A percentile compares a stretch with the other conserved stretches of the same genome.
These are phyloP conservation scores for Spinus pinus DNA, from an alignment of 2,797 vertebrate genomes.

Conservation along the genomic window DNA sequence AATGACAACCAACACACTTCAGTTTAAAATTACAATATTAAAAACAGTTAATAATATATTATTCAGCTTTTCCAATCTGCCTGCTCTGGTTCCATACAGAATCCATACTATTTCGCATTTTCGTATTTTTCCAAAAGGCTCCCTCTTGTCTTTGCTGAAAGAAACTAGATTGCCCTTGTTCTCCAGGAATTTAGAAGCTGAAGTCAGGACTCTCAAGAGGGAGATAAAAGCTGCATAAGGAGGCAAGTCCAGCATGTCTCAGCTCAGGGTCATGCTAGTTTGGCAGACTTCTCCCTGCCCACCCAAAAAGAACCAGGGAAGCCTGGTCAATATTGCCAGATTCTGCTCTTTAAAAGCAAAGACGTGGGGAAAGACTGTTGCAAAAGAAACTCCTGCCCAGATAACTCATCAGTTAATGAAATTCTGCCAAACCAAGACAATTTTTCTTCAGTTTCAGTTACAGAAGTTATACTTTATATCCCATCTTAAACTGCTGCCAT, in stretches of 20 bases:
- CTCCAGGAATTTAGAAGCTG: background rate
- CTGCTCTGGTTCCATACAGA: background rate
- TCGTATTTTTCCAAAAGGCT: background rate
- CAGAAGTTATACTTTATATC: background rate
- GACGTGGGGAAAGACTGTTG: background rate
- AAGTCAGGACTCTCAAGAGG: background rate
- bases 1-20: background rate
- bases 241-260: fast-evolving
- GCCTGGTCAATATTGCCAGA: background rate
- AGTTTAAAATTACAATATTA: background rate
- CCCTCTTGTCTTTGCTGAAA: background rate
- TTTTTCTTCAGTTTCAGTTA: background rate
- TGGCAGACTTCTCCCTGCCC: background rate
- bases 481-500: background rate
- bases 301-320: background rate
- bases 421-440: background rate
- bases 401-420: background rate
- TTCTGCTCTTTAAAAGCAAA: background rate
- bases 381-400: background rate
- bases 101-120: background rate
- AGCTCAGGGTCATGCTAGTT: background rate
- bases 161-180: background rate
- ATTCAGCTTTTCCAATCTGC: background rate
- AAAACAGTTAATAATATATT: background rate
- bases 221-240: background rate